phyloP scores from a whole-genome alignment of 2,113 vertebrate genomes.

The Chloropsis cyanopogon region DNA sequence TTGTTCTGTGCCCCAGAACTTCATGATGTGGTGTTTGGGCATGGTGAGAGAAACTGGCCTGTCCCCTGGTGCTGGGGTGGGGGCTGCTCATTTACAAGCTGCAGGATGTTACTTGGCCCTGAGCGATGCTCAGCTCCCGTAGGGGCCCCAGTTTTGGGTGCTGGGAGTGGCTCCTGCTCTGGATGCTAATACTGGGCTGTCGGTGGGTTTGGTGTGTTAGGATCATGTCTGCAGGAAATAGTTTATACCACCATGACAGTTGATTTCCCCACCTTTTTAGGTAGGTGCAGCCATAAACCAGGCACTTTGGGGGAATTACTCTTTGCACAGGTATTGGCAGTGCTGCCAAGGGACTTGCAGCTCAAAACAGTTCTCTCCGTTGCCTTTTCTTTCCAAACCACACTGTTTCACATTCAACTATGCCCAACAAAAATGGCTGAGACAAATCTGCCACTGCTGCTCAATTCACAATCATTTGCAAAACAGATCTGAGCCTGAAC shows the following conservation, averaged over 20 bases:
- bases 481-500: constrained; percentile 28
- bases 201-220: background rate
- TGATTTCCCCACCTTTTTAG: background rate
- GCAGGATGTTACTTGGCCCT: background rate
- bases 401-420: background rate
- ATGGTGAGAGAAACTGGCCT: background rate
- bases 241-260: background rate
- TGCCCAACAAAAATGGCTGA: background rate
- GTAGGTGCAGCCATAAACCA: background rate
- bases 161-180: background rate
- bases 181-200: background rate
- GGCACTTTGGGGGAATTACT: background rate
- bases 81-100: background rate
- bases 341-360: background rate
- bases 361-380: fast-evolving
- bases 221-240: background rate
- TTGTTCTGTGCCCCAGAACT: background rate
- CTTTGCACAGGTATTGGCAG: background rate
- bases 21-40: background rate
- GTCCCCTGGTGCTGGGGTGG: background rate
- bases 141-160: background rate
- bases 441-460: constrained; percentile 33
- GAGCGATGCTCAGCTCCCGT: background rate
- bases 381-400: background rate
- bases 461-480: constrained; percentile 12